Evolutionary conservation across 2,797 vertebrate species (phyloP).

Genomic region (Hyperoplus lanceolatus): DNA sequence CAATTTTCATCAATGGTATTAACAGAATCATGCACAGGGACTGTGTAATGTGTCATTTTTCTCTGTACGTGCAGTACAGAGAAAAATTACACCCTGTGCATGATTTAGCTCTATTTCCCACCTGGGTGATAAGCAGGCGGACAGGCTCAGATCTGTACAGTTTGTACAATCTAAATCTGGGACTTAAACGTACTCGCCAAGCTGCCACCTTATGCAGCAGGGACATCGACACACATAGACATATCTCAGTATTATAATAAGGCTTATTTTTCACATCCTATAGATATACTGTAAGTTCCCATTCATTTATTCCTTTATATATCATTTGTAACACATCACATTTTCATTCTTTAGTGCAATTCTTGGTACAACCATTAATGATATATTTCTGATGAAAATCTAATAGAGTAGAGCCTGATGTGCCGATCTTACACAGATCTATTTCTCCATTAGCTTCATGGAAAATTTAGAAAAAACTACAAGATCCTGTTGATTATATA

Average conservation of each 20-base stretch:
- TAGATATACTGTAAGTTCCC: neutral
- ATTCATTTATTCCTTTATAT: neutral
- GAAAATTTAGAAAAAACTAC: too few species aligned
- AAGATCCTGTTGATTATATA: too few species aligned
- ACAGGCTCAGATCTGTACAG: constrained; percentile 43
- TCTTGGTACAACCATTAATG: neutral
- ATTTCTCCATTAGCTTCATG: too few species aligned
- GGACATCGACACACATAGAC: constrained; percentile 1
- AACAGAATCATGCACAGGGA: neutral
- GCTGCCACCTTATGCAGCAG: constrained; percentile 18
- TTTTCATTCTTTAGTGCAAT: neutral
- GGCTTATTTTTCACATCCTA: neutral
- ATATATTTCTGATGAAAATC: neutral
- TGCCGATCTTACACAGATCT: neutral
- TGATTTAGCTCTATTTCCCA: neutral
- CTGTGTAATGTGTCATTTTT: neutral
- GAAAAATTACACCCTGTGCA: too few species aligned
- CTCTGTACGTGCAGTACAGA: constrained; percentile 6
- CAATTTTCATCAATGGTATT: neutral
- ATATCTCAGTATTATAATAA: neutral
- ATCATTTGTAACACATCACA: neutral
- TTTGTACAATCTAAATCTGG: constrained; percentile 42
- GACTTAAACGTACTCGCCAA: constrained; percentile 17
- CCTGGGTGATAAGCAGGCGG: constrained; percentile 28
- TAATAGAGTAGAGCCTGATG: too few species aligned